These are phyloP conservation scores for Setipinna tenuifilis DNA, from an alignment of 2,797 vertebrate species.

Conservation along the genomic window DNA sequence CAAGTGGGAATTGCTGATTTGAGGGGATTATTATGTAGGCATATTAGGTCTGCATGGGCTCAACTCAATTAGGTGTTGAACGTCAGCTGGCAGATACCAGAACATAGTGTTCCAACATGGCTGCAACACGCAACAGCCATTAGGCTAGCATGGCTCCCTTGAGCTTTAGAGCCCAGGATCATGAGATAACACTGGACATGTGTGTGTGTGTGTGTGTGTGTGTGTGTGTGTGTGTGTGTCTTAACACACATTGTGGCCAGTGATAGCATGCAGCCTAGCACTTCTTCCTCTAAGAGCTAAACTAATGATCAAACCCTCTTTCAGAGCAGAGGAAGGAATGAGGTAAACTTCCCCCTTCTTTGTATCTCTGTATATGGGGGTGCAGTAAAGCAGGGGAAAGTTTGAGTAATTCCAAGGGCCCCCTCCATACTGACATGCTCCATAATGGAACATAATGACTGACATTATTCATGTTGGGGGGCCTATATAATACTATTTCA, in stretches of 20 bases:
- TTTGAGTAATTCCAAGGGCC: no score
- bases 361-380: neutral
- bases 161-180: neutral
- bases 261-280: neutral
- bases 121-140: neutral
- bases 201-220: no score
- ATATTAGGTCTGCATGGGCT: neutral
- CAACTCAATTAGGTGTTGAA: conserved; percentile 2
- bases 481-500: no score
- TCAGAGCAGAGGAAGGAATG: neutral
- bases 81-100: neutral
- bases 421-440: no score
- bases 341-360: neutral
- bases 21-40: conserved; percentile 7
- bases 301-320: neutral
- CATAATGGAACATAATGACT: no score
- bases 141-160: neutral
- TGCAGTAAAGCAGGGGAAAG: no score
- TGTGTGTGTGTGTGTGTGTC: neutral
- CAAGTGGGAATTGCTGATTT: neutral
- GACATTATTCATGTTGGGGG: no score
- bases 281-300: neutral
- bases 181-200: neutral
- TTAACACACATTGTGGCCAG: neutral
- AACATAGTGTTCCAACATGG: conserved; percentile 3